These are phyloP conservation scores for Dysidea cf. avara DNA, from an alignment of 37 sponge, comb jelly and placozoan species.

Conservation along the genomic window DNA sequence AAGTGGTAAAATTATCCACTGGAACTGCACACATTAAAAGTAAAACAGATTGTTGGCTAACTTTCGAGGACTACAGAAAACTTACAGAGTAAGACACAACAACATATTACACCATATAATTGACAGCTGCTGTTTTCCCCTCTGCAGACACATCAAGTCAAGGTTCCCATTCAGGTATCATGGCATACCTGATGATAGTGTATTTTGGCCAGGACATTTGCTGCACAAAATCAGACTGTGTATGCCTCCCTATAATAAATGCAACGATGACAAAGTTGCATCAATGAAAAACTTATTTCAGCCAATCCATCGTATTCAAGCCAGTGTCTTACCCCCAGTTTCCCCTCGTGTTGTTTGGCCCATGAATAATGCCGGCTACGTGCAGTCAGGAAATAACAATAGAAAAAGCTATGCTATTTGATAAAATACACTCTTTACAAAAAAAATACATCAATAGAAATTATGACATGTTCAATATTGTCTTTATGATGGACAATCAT, in stretches of 20 bases:
- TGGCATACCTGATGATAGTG: slow-evolving; percentile 47
- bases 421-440: not conserved
- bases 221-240: slow-evolving; percentile 61
- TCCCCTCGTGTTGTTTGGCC: slow-evolving; percentile 38
- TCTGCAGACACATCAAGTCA: slow-evolving; percentile 38
- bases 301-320: slow-evolving; percentile 20
- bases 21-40: slow-evolving; percentile 32
- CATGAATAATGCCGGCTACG: slow-evolving; percentile 47
- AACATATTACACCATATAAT: not conserved
- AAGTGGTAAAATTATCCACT: slow-evolving; percentile 35
- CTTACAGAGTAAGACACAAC: slow-evolving; percentile 37
- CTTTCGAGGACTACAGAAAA: slow-evolving; percentile 43
- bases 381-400: slow-evolving; percentile 49
- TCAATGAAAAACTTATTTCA: slow-evolving; percentile 60
- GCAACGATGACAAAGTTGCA: slow-evolving; percentile 11
- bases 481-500: slow-evolving; percentile 25
- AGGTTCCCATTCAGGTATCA: slow-evolving; percentile 52
- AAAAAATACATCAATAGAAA: not conserved
- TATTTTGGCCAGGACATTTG: slow-evolving; percentile 71
- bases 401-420: slow-evolving; percentile 23
- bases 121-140: not conserved
- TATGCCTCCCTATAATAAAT: slow-evolving; percentile 13
- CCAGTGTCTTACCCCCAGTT: not conserved
- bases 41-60: slow-evolving; percentile 75
- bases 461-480: not conserved